A percentile compares a stretch with the other conserved stretches of the same genome.
phyloP scores from a whole-genome alignment of 1,140 invertebrate species.

The Procambarus virginalis region DNA sequence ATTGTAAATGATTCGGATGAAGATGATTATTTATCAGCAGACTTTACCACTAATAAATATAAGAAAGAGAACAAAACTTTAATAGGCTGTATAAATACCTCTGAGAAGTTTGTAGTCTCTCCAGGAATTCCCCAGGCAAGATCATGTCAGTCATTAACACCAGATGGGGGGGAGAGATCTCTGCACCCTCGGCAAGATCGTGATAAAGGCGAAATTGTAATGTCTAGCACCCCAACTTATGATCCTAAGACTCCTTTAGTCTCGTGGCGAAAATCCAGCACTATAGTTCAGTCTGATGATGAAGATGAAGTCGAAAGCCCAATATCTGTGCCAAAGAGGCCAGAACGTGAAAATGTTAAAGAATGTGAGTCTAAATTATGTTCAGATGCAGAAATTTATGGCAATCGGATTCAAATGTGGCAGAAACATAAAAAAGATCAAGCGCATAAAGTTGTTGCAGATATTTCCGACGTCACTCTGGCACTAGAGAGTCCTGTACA shows the following conservation, averaged over 20 bases:
- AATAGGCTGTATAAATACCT: not conserved
- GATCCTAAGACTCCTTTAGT: not conserved
- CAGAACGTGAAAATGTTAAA: not conserved
- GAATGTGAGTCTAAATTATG: not conserved
- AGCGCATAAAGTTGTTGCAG: not conserved
- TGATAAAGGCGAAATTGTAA: not conserved
- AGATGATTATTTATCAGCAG: not conserved
- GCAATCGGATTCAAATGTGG: not conserved
- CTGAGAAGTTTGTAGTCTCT: not conserved
- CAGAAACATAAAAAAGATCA: not conserved
- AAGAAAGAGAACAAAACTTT: not conserved
- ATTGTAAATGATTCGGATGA: not conserved
- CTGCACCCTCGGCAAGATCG: not conserved
- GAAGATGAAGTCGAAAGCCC: constrained; percentile 13
- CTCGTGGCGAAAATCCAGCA: not conserved
- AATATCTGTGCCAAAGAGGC: not conserved
- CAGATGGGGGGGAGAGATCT: not conserved
- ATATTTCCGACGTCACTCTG: not conserved
- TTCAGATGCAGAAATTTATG: not conserved
- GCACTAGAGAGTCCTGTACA: not conserved
- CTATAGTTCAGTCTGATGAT: constrained; percentile 4
- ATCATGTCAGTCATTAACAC: not conserved
- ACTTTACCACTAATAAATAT: not conserved
- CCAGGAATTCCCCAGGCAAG: not conserved
- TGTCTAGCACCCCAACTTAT: constrained; percentile 18